Evolutionary conservation across 2,888 invertebrate species (phyloP).

Genomic region (Neuroscelio doddi): DNA sequence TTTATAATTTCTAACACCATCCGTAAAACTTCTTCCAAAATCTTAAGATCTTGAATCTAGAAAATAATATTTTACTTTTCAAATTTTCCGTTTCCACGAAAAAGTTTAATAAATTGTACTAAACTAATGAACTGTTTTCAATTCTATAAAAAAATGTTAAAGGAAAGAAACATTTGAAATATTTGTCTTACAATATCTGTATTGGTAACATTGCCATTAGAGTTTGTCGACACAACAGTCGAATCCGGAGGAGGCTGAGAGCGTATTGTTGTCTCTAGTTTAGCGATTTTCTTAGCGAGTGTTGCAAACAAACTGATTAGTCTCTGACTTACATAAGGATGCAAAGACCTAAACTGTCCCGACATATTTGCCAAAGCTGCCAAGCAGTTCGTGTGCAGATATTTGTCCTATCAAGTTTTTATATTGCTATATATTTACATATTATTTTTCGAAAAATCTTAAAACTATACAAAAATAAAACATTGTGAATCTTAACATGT

Average conservation of each 20-base stretch:
- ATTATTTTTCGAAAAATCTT: too few species aligned
- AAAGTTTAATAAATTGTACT: not conserved
- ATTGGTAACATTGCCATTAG: slow-evolving; percentile 56
- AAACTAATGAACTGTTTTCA: too few species aligned
- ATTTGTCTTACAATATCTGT: slow-evolving; percentile 64
- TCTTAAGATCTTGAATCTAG: slow-evolving; percentile 90
- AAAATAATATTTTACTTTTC: slow-evolving; percentile 27
- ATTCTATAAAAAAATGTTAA: not conserved
- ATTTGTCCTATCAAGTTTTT: slow-evolving; percentile 82
- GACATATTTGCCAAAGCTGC: slow-evolving; percentile 99
- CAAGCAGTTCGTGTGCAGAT: slow-evolving; percentile 97
- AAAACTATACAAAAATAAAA: too few species aligned
- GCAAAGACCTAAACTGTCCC: slow-evolving; percentile 90
- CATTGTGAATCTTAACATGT: too few species aligned
- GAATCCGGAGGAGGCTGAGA: slow-evolving; percentile 49
- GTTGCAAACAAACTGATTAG: slow-evolving; percentile 93
- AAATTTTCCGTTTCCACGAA: not conserved
- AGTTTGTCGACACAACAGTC: slow-evolving; percentile 50
- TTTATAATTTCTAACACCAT: slow-evolving; percentile 98
- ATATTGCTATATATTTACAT: too few species aligned
- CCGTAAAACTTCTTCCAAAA: slow-evolving; percentile 95
- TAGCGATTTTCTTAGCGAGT: slow-evolving; percentile 87
- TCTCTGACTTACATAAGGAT: slow-evolving; percentile 96
- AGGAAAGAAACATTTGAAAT: slow-evolving; percentile 1
- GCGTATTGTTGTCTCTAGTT: slow-evolving; percentile 74